phyloP scores from a whole-genome alignment of 2,797 vertebrate genomes.

The Lacerta viridis region DNA sequence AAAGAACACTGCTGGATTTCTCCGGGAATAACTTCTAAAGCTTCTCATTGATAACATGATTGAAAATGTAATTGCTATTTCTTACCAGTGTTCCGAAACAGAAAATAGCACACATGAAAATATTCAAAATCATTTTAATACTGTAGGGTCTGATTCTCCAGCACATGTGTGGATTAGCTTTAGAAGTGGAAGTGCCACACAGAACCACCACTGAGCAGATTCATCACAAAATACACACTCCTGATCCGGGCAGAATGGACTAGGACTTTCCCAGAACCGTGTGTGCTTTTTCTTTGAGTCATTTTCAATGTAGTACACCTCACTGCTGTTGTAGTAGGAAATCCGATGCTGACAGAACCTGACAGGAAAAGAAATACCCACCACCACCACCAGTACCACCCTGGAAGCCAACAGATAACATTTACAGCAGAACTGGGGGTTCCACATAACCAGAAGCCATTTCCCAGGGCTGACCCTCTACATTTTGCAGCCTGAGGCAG shows the following conservation, averaged over 20 bases:
- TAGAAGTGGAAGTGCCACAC: neutral
- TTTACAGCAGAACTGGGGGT: too few relatives aligned
- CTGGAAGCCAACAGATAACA: too few relatives aligned
- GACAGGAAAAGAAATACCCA: neutral
- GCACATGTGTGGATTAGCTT: neutral
- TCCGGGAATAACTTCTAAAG: constrained; percentile 13
- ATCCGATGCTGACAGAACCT: neutral
- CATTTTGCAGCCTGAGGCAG: too few relatives aligned
- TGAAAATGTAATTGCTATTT: constrained; percentile 35
- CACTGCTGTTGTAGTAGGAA: neutral
- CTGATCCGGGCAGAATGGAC: neutral
- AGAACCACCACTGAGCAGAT: neutral
- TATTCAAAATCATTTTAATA: constrained; percentile 3
- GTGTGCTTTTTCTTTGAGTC: neutral
- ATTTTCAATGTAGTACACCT: neutral
- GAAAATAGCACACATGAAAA: neutral
- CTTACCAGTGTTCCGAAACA: neutral
- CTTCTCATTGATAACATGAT: constrained; percentile 20
- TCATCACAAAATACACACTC: too few relatives aligned
- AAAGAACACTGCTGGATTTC: neutral
- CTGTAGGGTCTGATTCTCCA: constrained; percentile 1
- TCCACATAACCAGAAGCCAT: too few relatives aligned
- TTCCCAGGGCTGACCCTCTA: too few relatives aligned
- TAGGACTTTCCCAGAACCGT: neutral
- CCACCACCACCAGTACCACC: too few relatives aligned